Percentiles rank a stretch among this genome's conserved stretches.
These are phyloP conservation scores for Cephonodes hylas DNA, from an alignment of 2,888 invertebrate species.

Conservation along the genomic window DNA sequence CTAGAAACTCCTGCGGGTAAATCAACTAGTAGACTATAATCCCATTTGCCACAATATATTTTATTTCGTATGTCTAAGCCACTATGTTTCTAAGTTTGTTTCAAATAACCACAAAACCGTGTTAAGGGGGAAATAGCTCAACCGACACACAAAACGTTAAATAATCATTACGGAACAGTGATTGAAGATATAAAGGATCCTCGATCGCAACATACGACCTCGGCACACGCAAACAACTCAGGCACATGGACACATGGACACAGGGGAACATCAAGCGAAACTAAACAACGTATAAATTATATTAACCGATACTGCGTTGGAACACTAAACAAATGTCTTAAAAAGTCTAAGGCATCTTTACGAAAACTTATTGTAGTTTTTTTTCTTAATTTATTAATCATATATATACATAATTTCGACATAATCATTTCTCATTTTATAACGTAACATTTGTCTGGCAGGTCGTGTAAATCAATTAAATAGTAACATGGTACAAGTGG, in stretches of 20 bases:
- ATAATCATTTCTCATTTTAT: constrained; percentile 64
- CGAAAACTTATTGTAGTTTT: constrained; percentile 77
- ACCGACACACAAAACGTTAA: constrained; percentile 67
- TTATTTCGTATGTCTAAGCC: constrained; percentile 63
- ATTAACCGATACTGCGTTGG: constrained; percentile 7
- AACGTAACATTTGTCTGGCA: constrained; percentile 72
- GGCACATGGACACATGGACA: not conserved
- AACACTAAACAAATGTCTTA: constrained; percentile 17
- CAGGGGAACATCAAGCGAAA: constrained; percentile 16
- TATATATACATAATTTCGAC: constrained; percentile 80
- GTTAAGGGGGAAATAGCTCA: constrained; percentile 68
- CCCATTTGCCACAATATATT: constrained; percentile 65
- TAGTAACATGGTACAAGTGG: constrained; percentile 29
- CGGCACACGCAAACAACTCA: not conserved
- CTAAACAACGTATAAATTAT: constrained; percentile 54
- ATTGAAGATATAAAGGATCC: not conserved
- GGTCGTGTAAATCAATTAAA: constrained; percentile 57
- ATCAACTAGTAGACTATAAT: constrained; percentile 62
- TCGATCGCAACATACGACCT: not conserved
- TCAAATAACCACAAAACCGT: constrained; percentile 67
- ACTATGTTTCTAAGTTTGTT: constrained; percentile 63
- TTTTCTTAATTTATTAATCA: constrained; percentile 78
- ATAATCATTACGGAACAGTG: constrained; percentile 31
- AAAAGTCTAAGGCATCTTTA: constrained; percentile 71
- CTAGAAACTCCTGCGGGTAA: constrained; percentile 44